Evolutionary conservation across 2,113 vertebrate species (phyloP).

Genomic region (Dolichotis patagonum): DNA sequence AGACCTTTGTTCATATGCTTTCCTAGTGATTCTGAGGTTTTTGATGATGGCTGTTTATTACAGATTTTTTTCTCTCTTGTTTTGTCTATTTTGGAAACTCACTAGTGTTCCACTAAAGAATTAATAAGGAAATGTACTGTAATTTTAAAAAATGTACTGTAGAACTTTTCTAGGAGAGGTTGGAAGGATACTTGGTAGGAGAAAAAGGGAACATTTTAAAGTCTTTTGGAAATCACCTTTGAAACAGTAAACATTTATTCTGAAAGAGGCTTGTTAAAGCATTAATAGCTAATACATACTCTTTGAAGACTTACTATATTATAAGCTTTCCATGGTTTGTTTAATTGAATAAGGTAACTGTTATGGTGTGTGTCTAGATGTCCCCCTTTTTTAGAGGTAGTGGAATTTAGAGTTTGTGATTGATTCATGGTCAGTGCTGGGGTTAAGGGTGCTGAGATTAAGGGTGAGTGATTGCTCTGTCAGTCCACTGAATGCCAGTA

Average conservation of each 20-base stretch:
- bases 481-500: too few relatives aligned
- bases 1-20: slow-evolving; percentile 35
- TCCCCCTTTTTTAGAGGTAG: background rate
- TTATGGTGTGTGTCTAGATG: background rate
- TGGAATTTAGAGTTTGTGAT: background rate
- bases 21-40: background rate
- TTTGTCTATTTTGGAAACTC: slow-evolving; percentile 49
- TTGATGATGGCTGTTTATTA: slow-evolving; percentile 22
- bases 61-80: background rate
- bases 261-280: slow-evolving; percentile 29
- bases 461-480: too few relatives aligned
- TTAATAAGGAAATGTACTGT: slow-evolving; percentile 5
- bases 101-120: background rate
- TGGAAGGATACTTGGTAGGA: background rate
- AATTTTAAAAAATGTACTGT: background rate
- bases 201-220: background rate
- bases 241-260: background rate
- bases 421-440: background rate
- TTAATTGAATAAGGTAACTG: background rate
- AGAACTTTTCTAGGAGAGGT: slow-evolving; percentile 22
- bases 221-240: slow-evolving; percentile 24
- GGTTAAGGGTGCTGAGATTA: too few relatives aligned
- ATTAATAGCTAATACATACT: background rate
- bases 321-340: background rate
- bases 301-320: slow-evolving; percentile 19